These are phyloP conservation scores for Andrena chrysosceles DNA, from an alignment of 2,888 invertebrate species.

Conservation along the genomic window DNA sequence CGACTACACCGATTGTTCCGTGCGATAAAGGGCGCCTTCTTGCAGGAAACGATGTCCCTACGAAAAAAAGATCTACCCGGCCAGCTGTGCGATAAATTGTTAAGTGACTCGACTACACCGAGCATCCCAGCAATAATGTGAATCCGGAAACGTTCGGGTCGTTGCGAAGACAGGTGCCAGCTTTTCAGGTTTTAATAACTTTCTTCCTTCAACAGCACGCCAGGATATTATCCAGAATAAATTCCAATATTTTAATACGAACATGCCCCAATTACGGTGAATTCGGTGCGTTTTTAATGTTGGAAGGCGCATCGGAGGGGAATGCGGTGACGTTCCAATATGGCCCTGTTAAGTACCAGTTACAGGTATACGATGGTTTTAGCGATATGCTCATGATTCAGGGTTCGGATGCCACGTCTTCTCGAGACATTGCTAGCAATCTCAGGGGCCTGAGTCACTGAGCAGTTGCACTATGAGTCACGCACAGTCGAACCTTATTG, in stretches of 20 bases:
- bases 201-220: conserved; percentile 28
- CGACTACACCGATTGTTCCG: conserved; percentile 13
- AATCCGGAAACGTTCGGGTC: conserved; percentile 50
- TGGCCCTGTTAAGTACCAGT: background rate
- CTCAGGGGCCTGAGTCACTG: conserved; percentile 81
- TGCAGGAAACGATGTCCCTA: conserved; percentile 18
- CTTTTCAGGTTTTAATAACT: conserved; percentile 35
- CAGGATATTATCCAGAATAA: conserved; percentile 18
- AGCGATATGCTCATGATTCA: conserved; percentile 51
- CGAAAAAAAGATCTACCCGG: conserved; percentile 10
- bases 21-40: conserved; percentile 23
- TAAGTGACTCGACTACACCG: conserved; percentile 15
- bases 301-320: background rate
- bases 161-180: conserved; percentile 46
- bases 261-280: background rate
- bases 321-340: background rate
- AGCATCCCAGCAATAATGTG: conserved; percentile 46
- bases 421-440: conserved; percentile 79
- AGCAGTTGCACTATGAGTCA: conserved; percentile 78
- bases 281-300: conserved; percentile 2
- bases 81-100: conserved; percentile 50
- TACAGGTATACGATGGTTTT: conserved; percentile 38
- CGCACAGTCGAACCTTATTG: conserved; percentile 73
- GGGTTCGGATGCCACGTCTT: conserved; percentile 64
- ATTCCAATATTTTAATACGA: conserved; percentile 22